Conservation (phyloP, 2,888 invertebrate species). For the Phengaris alcon region DNA sequence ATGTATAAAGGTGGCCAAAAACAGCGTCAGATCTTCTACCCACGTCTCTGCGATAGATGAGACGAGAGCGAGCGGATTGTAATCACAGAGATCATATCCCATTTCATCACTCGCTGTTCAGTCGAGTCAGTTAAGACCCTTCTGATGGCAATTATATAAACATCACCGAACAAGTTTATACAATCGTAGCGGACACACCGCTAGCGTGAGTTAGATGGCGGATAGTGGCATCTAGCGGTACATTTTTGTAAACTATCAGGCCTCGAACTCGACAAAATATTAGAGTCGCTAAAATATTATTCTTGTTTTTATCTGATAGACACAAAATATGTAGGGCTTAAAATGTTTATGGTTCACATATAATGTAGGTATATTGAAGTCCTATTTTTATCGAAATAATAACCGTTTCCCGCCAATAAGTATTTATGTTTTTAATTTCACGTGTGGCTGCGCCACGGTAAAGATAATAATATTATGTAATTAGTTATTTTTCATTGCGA, state of each 20-base stretch:
- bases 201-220: conserved; percentile 46
- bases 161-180: conserved; percentile 28
- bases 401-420: too few relatives aligned
- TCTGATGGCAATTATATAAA: conserved; percentile 53
- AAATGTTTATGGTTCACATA: too few relatives aligned
- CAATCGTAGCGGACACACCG: conserved; percentile 39
- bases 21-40: conserved; percentile 61
- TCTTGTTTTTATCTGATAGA: too few relatives aligned
- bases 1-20: conserved; percentile 47
- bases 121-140: conserved; percentile 78
- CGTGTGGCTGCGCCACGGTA: too few relatives aligned
- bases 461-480: neutral
- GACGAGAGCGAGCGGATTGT: conserved; percentile 53
- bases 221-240: conserved; percentile 46
- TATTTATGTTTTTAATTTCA: too few relatives aligned
- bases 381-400: too few relatives aligned
- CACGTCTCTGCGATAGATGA: conserved; percentile 65
- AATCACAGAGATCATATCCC: conserved; percentile 61
- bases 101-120: conserved; percentile 74
- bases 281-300: neutral
- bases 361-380: too few relatives aligned
- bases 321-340: too few relatives aligned
- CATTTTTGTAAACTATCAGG: conserved; percentile 8
- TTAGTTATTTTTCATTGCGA: too few relatives aligned
- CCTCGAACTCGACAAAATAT: neutral